Conservation (phyloP, 1,140 invertebrate species). For the Dreissena rostriformis region DNA sequence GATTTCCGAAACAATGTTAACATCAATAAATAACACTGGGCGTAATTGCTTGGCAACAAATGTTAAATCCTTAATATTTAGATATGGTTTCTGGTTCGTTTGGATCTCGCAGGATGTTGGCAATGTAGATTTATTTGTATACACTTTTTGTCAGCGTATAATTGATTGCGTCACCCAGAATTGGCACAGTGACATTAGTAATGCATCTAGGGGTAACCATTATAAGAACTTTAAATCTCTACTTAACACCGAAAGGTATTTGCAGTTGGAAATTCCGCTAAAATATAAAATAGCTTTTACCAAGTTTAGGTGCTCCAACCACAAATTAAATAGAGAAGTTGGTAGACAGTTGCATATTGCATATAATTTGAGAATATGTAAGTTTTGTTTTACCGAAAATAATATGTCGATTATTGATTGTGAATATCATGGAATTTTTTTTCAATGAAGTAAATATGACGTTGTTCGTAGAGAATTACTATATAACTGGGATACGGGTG, state of each 20-base stretch:
- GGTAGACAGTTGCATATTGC: neutral
- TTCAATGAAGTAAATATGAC: too few species aligned
- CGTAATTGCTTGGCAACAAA: too few species aligned
- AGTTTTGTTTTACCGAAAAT: too few species aligned
- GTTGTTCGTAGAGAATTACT: too few species aligned
- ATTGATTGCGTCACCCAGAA: neutral
- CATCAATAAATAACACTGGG: too few species aligned
- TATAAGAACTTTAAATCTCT: conserved; percentile 18
- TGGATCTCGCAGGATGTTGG: conserved; percentile 11
- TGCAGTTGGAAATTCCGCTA: neutral
- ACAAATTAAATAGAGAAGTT: neutral
- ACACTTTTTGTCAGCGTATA: neutral
- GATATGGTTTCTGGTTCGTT: too few species aligned
- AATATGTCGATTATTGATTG: too few species aligned
- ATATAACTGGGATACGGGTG: too few species aligned
- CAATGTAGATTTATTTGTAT: neutral
- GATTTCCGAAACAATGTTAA: too few species aligned
- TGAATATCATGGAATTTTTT: too few species aligned
- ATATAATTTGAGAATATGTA: too few species aligned
- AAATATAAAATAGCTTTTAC: conserved; percentile 4
- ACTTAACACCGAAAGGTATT: neutral
- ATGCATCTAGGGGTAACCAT: conserved; percentile 14
- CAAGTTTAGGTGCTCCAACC: conserved; percentile 25
- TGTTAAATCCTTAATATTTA: too few species aligned
- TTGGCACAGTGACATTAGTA: neutral